Percentiles rank a stretch among this genome's conserved stretches.
Conservation (phyloP, 2,113 vertebrate genomes). For the Saimiri boliviensis region DNA sequence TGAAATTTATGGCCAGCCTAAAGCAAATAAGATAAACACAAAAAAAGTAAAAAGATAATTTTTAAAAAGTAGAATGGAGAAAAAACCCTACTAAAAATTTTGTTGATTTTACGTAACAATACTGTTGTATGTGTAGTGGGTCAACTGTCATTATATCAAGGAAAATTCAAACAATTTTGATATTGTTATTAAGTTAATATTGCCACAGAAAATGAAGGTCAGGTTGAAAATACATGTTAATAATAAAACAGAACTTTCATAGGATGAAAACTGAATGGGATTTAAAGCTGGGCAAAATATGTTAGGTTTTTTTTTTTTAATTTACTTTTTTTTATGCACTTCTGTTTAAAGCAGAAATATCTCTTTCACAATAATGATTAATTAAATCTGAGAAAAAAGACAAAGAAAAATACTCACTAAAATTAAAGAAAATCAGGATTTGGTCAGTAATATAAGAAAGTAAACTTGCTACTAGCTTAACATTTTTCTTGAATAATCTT, state of each 20-base stretch:
- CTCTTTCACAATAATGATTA: not conserved
- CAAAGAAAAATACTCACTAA: not conserved
- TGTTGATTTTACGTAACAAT: constrained; percentile 39
- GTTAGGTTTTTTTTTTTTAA: not conserved
- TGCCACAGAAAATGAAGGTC: not conserved
- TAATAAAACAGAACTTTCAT: not conserved
- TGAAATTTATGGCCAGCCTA: not conserved
- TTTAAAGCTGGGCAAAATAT: not conserved
- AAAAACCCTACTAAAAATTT: not conserved
- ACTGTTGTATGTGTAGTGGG: not conserved
- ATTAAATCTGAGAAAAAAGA: not conserved
- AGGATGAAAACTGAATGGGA: not conserved
- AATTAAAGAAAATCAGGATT: not conserved
- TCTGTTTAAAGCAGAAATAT: not conserved
- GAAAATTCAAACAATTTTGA: constrained; percentile 23
- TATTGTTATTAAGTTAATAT: not conserved
- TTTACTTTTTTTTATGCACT: not conserved
- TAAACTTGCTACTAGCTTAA: not conserved
- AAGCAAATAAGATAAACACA: not conserved
- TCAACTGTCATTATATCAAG: not conserved
- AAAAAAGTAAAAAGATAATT: not conserved
- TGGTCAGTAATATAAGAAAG: not conserved
- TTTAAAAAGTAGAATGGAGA: not conserved
- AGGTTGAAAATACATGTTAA: not conserved
- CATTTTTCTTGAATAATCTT: not conserved